A percentile compares a stretch with the other conserved stretches of the same genome.
These are phyloP conservation scores for Metalampra italica DNA, from an alignment of 2,888 invertebrate species.

Conservation along the genomic window DNA sequence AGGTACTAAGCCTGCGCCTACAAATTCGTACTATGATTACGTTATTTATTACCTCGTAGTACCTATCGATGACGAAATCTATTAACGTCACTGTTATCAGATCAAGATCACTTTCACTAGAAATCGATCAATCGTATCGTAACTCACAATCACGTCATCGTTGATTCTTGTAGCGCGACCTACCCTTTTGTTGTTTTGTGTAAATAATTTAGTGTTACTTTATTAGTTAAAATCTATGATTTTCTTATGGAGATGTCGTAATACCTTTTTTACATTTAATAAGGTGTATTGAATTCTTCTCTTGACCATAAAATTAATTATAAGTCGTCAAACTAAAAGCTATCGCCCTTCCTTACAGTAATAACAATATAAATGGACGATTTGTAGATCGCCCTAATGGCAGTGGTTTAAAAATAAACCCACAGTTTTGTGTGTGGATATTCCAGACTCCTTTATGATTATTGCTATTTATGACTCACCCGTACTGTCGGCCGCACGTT, in stretches of 20 bases:
- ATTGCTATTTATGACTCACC: slow-evolving; percentile 24
- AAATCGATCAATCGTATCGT: not conserved
- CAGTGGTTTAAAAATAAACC: slow-evolving; percentile 28
- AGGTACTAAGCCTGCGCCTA: not conserved
- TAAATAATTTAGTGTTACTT: too few species aligned
- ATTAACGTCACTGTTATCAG: slow-evolving; percentile 1
- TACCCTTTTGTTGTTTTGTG: too few species aligned
- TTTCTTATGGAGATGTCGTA: too few species aligned
- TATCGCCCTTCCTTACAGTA: slow-evolving; percentile 29
- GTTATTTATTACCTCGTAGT: not conserved
- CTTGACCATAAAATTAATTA: not conserved
- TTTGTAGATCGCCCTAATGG: slow-evolving; percentile 35
- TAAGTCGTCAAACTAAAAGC: slow-evolving; percentile 10
- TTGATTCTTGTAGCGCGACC: not conserved
- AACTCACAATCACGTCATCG: not conserved
- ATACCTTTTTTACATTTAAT: not conserved
- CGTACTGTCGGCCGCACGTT: not conserved
- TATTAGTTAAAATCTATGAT: too few species aligned
- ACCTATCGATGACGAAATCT: slow-evolving; percentile 3
- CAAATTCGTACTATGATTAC: not conserved
- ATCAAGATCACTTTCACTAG: slow-evolving; percentile 10
- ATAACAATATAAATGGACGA: slow-evolving; percentile 29
- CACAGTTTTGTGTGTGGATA: slow-evolving; percentile 16
- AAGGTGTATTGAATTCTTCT: not conserved
- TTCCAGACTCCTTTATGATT: slow-evolving; percentile 21